Evolutionary conservation across 2,113 vertebrate genomes (phyloP).

Genomic region (Anguilla japonica): DNA sequence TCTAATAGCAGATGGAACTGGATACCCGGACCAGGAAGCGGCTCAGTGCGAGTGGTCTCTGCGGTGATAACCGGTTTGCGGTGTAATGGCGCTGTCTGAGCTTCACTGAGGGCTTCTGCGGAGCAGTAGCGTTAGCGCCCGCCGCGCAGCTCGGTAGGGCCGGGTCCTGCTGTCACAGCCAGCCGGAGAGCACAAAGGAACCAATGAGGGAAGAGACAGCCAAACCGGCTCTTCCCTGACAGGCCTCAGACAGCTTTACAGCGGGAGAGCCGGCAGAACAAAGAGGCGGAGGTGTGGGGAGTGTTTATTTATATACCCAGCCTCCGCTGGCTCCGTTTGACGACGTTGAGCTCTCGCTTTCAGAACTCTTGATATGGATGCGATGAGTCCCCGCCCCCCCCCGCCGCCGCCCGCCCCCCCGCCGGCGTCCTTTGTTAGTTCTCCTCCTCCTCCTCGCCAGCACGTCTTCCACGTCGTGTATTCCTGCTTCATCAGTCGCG

Average conservation of each 20-base stretch:
- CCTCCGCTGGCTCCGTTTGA: not conserved
- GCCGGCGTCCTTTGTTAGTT: not conserved
- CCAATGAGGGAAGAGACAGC: conserved; percentile 28
- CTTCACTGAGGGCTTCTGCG: conserved; percentile 31
- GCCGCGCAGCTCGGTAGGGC: conserved; percentile 11
- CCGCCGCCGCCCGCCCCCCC: not conserved
- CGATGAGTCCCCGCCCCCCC: not conserved
- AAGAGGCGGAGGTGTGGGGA: not conserved
- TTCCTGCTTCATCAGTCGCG: no score
- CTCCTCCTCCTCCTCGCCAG: not conserved
- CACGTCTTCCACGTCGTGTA: not conserved
- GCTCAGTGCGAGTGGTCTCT: not conserved
- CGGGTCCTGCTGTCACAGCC: conserved; percentile 39
- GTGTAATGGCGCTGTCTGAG: not conserved
- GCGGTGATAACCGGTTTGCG: not conserved
- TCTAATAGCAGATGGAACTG: not conserved
- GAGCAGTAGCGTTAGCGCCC: conserved; percentile 15
- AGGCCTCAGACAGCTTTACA: conserved; percentile 6
- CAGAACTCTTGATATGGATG: not conserved
- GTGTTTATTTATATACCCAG: not conserved
- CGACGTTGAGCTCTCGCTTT: not conserved
- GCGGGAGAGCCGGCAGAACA: not conserved
- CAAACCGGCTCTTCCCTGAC: not conserved
- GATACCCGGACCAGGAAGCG: not conserved
- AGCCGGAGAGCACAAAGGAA: conserved; percentile 42